These are phyloP conservation scores for Lasioglossum malachurum DNA, from an alignment of 2,888 invertebrate genomes.

Conservation along the genomic window DNA sequence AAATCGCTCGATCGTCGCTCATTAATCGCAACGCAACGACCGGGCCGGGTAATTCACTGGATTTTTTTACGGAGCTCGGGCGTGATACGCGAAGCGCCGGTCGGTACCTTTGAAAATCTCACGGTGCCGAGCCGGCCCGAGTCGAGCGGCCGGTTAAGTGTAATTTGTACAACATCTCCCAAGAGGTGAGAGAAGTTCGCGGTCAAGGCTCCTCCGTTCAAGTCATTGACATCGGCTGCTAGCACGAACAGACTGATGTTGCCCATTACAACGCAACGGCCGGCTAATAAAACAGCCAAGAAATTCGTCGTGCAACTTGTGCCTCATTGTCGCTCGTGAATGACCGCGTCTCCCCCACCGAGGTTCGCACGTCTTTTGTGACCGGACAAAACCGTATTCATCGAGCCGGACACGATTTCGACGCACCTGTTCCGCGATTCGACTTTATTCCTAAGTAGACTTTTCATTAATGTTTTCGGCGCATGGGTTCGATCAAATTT, in stretches of 20 bases:
- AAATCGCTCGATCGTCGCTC: conserved; percentile 43
- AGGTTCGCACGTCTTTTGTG: neutral
- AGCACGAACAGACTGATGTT: conserved; percentile 70
- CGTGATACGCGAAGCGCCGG: conserved; percentile 8
- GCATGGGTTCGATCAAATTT: no score
- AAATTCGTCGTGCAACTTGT: conserved; percentile 45
- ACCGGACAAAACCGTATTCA: neutral
- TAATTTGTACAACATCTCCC: conserved; percentile 72
- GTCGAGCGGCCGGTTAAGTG: conserved; percentile 65
- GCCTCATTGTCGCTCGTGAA: conserved; percentile 52
- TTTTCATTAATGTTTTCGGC: no score
- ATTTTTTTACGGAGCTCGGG: conserved; percentile 12
- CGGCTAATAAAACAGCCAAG: conserved; percentile 66
- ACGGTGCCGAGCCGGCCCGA: conserved; percentile 42
- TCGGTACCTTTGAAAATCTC: conserved; percentile 66
- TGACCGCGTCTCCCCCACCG: neutral
- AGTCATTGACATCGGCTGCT: conserved; percentile 83
- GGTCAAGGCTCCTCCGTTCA: conserved; percentile 82
- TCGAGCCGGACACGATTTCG: neutral
- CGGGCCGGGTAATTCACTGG: conserved; percentile 27
- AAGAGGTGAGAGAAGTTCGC: conserved; percentile 81
- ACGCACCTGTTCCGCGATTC: neutral
- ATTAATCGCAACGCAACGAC: conserved; percentile 49
- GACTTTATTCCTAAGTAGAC: neutral
- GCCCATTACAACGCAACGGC: conserved; percentile 70